Evolutionary conservation across 2,797 vertebrate species (phyloP).

Genomic region (Trematomus bernacchii): DNA sequence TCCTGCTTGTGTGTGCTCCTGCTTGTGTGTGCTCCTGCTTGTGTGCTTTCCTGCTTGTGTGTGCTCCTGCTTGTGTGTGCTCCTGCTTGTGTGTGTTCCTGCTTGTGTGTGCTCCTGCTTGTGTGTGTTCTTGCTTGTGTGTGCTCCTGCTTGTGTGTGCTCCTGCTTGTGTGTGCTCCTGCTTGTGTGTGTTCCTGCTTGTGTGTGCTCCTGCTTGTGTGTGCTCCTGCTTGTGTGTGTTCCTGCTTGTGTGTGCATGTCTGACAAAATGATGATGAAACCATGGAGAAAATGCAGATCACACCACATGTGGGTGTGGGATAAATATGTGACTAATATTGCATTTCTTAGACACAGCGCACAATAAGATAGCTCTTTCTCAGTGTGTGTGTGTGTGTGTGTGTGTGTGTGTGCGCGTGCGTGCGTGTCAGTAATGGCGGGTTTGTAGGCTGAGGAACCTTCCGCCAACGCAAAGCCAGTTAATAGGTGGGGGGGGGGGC

Average conservation of each 20-base stretch:
- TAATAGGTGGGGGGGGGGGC: slow-evolving; percentile 56
- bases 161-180: slow-evolving; percentile 10
- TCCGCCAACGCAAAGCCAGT: slow-evolving; percentile 48
- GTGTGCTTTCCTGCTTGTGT: slow-evolving; percentile 6
- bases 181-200: slow-evolving; percentile 6
- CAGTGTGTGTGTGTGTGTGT: background rate
- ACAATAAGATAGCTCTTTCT: slow-evolving; percentile 14
- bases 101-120: slow-evolving; percentile 1
- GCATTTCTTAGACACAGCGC: slow-evolving; percentile 26
- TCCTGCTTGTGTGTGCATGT: slow-evolving; percentile 14
- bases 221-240: slow-evolving; percentile 19
- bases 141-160: slow-evolving; percentile 3
- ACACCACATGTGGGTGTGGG: slow-evolving; percentile 37
- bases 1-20: background rate
- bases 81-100: slow-evolving; percentile 12
- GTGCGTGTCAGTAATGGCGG: slow-evolving; percentile 14
- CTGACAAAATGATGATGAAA: slow-evolving; percentile 49
- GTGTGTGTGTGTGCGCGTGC: slow-evolving; percentile 8
- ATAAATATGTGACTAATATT: slow-evolving; percentile 28
- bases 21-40: slow-evolving; percentile 8
- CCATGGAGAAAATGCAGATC: slow-evolving; percentile 54
- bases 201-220: slow-evolving; percentile 9
- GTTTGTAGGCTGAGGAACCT: slow-evolving; percentile 50
- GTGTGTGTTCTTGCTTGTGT: slow-evolving; percentile 24
- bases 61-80: slow-evolving; percentile 27